Evolutionary conservation across 2,888 invertebrate species (phyloP), one percentile per base, ranked within the genome.

Genomic region (Melangyna quadrimaculata): DNA sequence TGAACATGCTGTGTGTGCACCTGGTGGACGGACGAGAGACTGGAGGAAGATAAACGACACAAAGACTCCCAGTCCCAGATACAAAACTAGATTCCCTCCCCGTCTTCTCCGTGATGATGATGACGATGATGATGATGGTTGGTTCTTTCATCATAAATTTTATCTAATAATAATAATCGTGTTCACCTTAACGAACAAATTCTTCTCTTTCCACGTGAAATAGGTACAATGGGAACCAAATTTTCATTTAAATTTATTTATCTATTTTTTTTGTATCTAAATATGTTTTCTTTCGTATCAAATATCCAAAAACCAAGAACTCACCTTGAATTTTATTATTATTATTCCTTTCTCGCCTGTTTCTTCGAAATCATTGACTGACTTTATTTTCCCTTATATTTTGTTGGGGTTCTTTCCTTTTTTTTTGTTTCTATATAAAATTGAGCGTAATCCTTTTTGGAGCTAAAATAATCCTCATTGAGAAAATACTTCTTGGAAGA

Each of bases 361-460:
- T 67, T 67, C 67, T 45, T 45, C 48, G 40, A 45, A 57, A 57
- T 59, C 45, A 59, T 71, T n/a, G 43, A 45, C 45, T 65, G 45
- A 27, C 6, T 24, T 43, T 43, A 29, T 10, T 12, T 45, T 22
- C 57, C 32, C 35, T 8, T 19, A 7, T 55, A 17, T 55, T 17
- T 59, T 19, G 32, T 9, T 53, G 32, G 24, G 51, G 51, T 37
- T 29, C n/a, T 29, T 32, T 57, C 57, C 55, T 43, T 51, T 12
- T 70, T 69, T 73, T 17, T n/a, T n/a, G n/a, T 73, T 17, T 61
- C 72, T 71, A 53, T 61, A 59, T 45, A 59, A 61, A 72, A 51
- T 67, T 72, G 61, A 75, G 45, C 59, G 81, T 86, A 81, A 86
- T 86, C 86, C 86, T 67, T 69, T 81, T 73, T 72, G 71, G 45